phyloP scores from a whole-genome alignment of 2,113 vertebrate species.

The Cottus gobio region DNA sequence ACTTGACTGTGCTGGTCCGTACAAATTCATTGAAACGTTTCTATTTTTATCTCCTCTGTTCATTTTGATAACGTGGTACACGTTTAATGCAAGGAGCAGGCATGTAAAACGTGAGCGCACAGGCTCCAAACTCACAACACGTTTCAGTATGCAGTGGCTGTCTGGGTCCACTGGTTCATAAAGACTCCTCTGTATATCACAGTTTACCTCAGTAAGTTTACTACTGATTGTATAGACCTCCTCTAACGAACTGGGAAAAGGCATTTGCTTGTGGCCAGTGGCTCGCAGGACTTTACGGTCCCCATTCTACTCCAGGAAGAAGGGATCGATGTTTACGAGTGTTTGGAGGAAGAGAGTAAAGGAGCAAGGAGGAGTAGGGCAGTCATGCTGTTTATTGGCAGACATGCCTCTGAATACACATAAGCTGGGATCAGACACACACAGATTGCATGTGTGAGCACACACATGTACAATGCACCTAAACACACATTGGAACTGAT shows the following conservation, averaged over 20 bases:
- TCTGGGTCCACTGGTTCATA: conserved; percentile 30
- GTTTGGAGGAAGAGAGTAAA: conserved; percentile 34
- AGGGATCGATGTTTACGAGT: conserved; percentile 66
- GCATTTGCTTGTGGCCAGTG: conserved; percentile 25
- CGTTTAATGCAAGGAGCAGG: background rate
- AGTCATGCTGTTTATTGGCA: conserved; percentile 26
- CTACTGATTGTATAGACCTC: conserved; percentile 40
- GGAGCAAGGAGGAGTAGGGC: background rate
- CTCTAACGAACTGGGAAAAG: conserved; percentile 39
- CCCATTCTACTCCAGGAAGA: conserved; percentile 24
- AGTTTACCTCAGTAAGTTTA: conserved; percentile 30
- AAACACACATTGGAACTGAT: background rate
- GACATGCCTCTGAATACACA: conserved; percentile 26
- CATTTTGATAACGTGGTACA: background rate
- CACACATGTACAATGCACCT: background rate
- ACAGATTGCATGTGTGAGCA: background rate
- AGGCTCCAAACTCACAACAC: conserved; percentile 4
- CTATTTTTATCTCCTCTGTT: background rate
- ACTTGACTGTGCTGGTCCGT: background rate
- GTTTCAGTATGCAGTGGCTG: background rate
- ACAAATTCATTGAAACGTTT: background rate
- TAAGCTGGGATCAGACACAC: background rate
- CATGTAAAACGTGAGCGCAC: background rate
- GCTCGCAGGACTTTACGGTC: conserved; percentile 37
- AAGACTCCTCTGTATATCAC: conserved; percentile 8